A percentile compares a stretch with the other conserved stretches of the same genome.
Evolutionary conservation across 2,113 vertebrate genomes (phyloP).

Genomic region (Python bivittatus): DNA sequence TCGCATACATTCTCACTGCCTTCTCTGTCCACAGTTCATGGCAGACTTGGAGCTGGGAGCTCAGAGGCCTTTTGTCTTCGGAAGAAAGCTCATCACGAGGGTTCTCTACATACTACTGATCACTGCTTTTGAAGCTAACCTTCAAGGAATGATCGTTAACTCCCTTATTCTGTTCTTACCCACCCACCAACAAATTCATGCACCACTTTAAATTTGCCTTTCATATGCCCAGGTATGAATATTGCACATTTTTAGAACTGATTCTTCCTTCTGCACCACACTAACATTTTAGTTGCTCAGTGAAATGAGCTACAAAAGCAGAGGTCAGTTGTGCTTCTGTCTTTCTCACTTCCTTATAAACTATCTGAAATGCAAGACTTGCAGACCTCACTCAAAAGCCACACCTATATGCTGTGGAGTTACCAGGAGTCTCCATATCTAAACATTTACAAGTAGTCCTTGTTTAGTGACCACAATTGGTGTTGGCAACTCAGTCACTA

Average conservation of each 20-base stretch:
- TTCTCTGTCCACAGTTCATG: neutral
- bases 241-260: neutral
- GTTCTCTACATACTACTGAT: neutral
- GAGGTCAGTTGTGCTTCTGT: neutral
- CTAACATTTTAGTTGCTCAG: neutral
- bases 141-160: neutral
- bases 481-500: neutral
- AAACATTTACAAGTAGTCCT: neutral
- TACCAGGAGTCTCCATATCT: neutral
- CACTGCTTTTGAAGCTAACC: neutral
- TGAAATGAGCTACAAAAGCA: neutral
- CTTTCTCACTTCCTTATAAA: neutral
- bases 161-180: neutral
- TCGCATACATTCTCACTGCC: neutral
- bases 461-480: neutral
- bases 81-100: neutral
- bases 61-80: neutral
- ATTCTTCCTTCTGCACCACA: neutral
- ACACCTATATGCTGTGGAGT: neutral
- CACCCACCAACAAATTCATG: neutral
- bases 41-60: neutral
- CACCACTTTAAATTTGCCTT: neutral
- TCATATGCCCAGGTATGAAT: neutral
- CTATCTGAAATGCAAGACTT: neutral
- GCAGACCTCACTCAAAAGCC: neutral